Base-by-base conservation (phyloP, 2,888 invertebrate genomes). In the Eugnorisma glareosa region DNA sequence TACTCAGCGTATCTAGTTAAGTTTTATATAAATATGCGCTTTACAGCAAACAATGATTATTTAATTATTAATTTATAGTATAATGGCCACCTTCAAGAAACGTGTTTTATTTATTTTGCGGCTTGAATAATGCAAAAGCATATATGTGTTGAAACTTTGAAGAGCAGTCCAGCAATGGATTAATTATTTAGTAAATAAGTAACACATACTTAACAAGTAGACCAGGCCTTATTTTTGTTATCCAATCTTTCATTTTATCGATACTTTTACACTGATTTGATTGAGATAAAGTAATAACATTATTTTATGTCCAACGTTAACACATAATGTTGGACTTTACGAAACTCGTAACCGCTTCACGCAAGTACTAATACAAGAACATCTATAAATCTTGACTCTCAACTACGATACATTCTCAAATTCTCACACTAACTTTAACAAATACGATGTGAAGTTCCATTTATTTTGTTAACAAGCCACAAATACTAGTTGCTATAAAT, bases 371-470 rank as follows among this genome's bases (percentile, higher is more conserved):
- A 88, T 81, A 82, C 85, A 86, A 88, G 86, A 88, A 85, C 77
- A 88, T 85, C 85, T 73, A 89, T 91, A 91, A 91, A 90, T 90
- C 87, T 89, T 82, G 82, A 82, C 86, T 83, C 77, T 81, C 83
- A 88, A 88, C 82, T 88, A 83, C 86, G 82, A 84, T 87, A 88
- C 86, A 75, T 85, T 84, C 79, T 82, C 84, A 84, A 89, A 85
- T 85, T 87, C 85, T 84, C 83, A 74, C 78, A 81, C 78, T 74
- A 82, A 80, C 85, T 84, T 78, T 75, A 86, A 87, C 81, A 87
- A 87, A 86, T 85, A 75, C 81, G 57, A 82, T 78, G 81, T 76
- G 67, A 85, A 86, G 67, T 88, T 77, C 78, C 76, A 86, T 87
- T 87, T 86, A 81, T 85, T 86, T 85, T 75, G 87, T 78, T 81